Evolutionary conservation across 35 echinoderm and acorn worm genomes (phyloP).

Genomic region (Nesometra sesokonis): DNA sequence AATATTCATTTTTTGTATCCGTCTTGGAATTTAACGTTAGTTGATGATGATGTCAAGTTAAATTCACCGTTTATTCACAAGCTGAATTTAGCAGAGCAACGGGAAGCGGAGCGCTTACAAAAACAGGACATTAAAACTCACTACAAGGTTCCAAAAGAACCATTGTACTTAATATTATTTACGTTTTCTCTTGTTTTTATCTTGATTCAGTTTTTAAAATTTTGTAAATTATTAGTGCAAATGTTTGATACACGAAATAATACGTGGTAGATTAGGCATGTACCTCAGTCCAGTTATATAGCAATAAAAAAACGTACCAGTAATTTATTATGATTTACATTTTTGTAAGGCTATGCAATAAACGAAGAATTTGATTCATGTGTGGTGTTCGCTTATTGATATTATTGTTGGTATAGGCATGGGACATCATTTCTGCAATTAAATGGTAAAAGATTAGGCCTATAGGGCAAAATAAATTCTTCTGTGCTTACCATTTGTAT

Average conservation of each 20-base stretch:
- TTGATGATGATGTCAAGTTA: not conserved
- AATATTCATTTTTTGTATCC: constrained; percentile 28
- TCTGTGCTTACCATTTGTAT: too few species aligned
- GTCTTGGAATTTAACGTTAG: constrained; percentile 49
- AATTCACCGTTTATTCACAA: not conserved
- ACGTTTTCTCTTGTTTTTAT: not conserved
- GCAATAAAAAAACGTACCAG: too few species aligned
- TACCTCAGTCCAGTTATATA: too few species aligned
- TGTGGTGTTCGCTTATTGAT: too few species aligned
- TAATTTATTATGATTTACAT: too few species aligned
- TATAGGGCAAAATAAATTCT: too few species aligned
- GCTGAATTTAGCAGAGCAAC: not conserved
- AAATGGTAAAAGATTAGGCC: too few species aligned
- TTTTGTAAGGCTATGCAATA: too few species aligned
- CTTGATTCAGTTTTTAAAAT: not conserved
- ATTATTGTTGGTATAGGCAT: too few species aligned
- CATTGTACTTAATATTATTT: not conserved
- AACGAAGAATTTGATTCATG: too few species aligned
- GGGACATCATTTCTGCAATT: too few species aligned
- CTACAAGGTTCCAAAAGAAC: not conserved
- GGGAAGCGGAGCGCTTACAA: not conserved
- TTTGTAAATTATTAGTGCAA: not conserved
- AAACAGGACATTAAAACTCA: not conserved
- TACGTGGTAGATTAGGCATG: not conserved
- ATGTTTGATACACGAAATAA: not conserved